Conservation (phyloP, 1,140 invertebrate species). For the Mylabris phalerata region DNA sequence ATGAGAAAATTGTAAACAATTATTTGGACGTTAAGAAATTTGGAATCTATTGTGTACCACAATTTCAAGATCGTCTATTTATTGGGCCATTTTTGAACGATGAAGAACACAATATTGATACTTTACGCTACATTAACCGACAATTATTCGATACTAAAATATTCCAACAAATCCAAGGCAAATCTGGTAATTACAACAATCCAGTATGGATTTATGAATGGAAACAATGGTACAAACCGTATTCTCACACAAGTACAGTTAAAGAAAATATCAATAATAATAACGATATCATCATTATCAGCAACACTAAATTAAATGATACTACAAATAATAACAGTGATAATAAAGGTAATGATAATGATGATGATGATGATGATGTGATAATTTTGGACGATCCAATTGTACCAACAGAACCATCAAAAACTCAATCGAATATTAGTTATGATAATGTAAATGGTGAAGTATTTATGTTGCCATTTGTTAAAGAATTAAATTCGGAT, state of each 20-base stretch:
- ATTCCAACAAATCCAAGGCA: slow-evolving; percentile 23
- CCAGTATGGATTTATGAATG: slow-evolving; percentile 8
- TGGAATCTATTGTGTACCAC: slow-evolving; percentile 30
- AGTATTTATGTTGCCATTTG: slow-evolving; percentile 7
- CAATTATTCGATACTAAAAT: slow-evolving; percentile 23
- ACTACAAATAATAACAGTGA: too few species aligned
- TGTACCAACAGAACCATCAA: too few species aligned
- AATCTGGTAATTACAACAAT: not conserved
- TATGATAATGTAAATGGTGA: slow-evolving; percentile 1
- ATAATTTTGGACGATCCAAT: too few species aligned
- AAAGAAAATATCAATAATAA: too few species aligned
- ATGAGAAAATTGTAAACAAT: slow-evolving; percentile 4
- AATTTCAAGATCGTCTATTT: slow-evolving; percentile 27
- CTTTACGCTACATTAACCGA: slow-evolving; percentile 26
- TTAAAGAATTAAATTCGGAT: slow-evolving; percentile 16
- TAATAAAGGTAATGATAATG: not conserved
- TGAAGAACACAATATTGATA: slow-evolving; percentile 24
- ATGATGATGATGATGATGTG: slow-evolving; percentile 3
- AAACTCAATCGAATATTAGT: not conserved
- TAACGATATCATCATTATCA: too few species aligned
- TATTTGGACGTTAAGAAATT: slow-evolving; percentile 17
- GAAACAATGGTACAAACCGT: not conserved
- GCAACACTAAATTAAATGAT: too few species aligned
- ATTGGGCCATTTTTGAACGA: slow-evolving; percentile 29
- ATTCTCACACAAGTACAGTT: too few species aligned